A percentile compares a stretch with the other conserved stretches of the same genome.
Evolutionary conservation across 2,113 vertebrate genomes (phyloP).

Genomic region (Apeltes quadracus): DNA sequence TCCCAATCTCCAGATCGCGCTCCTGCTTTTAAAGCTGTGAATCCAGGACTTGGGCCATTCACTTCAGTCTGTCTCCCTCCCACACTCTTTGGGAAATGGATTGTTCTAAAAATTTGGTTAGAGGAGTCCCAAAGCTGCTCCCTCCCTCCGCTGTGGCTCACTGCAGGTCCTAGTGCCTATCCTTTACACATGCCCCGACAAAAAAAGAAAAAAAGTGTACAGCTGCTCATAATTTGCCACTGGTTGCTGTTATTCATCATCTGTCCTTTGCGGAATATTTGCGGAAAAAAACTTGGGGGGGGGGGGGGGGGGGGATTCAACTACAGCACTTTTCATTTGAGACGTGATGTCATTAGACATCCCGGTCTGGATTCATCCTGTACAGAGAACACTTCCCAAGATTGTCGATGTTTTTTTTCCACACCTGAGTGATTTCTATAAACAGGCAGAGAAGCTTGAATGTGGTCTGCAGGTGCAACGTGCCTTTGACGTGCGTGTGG

Average conservation of each 20-base stretch:
- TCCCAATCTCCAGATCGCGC: constrained; percentile 71
- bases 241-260: constrained; percentile 37
- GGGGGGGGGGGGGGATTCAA: constrained; percentile 25
- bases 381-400: constrained; percentile 13
- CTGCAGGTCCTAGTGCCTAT: constrained; percentile 83
- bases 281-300: neutral
- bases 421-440: constrained; percentile 26
- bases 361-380: neutral
- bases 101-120: constrained; percentile 80
- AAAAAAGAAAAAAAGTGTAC: constrained; percentile 6
- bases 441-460: neutral
- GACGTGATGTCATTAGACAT: neutral
- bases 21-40: constrained; percentile 66
- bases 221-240: constrained; percentile 40
- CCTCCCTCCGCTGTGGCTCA: constrained; percentile 66
- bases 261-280: neutral
- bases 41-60: constrained; percentile 72
- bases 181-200: constrained; percentile 18
- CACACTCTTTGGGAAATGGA: constrained; percentile 78
- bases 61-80: constrained; percentile 70
- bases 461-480: neutral
- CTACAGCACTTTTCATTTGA: neutral
- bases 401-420: constrained; percentile 8
- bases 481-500: neutral
- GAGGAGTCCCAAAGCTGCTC: constrained; percentile 74